Base-by-base conservation (phyloP, 2,797 vertebrate genomes). In the Serranus cabrilla region DNA sequence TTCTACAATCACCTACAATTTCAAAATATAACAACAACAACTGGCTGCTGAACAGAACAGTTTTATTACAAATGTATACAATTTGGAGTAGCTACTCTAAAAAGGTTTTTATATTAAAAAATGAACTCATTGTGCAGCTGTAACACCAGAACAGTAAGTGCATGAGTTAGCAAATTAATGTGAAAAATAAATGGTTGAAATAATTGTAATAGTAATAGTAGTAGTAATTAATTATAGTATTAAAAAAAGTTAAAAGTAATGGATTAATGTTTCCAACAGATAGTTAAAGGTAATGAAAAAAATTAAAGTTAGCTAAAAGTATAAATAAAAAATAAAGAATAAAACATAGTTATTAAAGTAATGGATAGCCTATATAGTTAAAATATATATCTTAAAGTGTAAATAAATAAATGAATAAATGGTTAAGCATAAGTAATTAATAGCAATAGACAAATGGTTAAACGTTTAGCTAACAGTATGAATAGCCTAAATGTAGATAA, bases 1-100 rank as follows among this genome's bases (percentile, higher is more conserved):
- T 84, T 82, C 45, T 21, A 37, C 5, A 73, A 6, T 52, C 43
- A 63, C 2, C 20, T 17, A 45, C 37, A n/a, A 49, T 71, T 42
- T 17, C 59, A 40, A 42, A 52, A 57, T n/a, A 13, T 60, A 25
- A 56, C 11, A 55, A 73, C 18, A 78, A 34, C 50, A 60, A 23
- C 1, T 39, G 45, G 43, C 39, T 43, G 47, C 27, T 25, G 6
- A 55, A 64, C 7, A 45, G 11, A 72, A 50, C 16, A 0, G 21
- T 25, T 45, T 49, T 27, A 37, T 47, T 55, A 12, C 7, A 47
- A 47, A 68, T 61, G 3, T 40, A 7, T 12, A 18, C 25, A 18
- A 18, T 14, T 3, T 56, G 18, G 18, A 57, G 25, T 9, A 45
- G 40, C 34, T 42, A 31, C 14, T 45, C 23, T 2, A 10, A 51